Percentiles rank a stretch among this genome's conserved stretches.
Conservation (phyloP, 2,113 vertebrate genomes). For the Panthera leo region DNA sequence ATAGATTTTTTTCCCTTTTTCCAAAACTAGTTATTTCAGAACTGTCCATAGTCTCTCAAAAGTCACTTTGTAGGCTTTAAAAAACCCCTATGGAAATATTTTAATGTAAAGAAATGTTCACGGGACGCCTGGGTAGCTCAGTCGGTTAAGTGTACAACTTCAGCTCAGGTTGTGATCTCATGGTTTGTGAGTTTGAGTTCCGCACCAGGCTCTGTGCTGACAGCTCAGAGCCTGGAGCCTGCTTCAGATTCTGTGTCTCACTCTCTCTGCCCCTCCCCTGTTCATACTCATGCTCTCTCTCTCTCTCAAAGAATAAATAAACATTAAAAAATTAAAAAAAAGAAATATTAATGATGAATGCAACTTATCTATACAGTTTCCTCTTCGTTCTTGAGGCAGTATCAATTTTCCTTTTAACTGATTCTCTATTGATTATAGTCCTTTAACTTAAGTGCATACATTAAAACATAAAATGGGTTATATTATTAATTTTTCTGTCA, state of each 20-base stretch:
- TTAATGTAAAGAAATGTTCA: neutral
- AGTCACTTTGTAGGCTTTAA: neutral
- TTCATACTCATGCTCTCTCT: too few species aligned
- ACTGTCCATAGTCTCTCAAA: neutral
- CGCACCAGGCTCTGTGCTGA: too few species aligned
- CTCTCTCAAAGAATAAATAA: too few species aligned
- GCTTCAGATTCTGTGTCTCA: too few species aligned
- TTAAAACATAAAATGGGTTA: neutral
- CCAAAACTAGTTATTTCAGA: neutral
- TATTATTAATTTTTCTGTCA: neutral
- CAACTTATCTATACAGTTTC: neutral
- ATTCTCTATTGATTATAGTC: neutral
- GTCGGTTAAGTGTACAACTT: fast-evolving
- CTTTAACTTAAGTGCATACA: neutral
- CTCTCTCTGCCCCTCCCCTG: too few species aligned
- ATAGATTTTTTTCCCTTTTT: slow-evolving; percentile 40
- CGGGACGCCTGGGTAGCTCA: too few species aligned
- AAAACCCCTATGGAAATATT: slow-evolving; percentile 12
- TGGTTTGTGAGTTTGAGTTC: too few species aligned
- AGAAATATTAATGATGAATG: neutral
- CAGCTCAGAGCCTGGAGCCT: too few species aligned
- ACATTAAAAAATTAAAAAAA: neutral
- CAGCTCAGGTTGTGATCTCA: too few species aligned
- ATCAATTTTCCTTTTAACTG: neutral
- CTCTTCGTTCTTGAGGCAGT: neutral